Evolutionary conservation across 1,140 invertebrate species (phyloP), one percentile per base, ranked within the genome.

Genomic region (Brachionus koreanus): DNA sequence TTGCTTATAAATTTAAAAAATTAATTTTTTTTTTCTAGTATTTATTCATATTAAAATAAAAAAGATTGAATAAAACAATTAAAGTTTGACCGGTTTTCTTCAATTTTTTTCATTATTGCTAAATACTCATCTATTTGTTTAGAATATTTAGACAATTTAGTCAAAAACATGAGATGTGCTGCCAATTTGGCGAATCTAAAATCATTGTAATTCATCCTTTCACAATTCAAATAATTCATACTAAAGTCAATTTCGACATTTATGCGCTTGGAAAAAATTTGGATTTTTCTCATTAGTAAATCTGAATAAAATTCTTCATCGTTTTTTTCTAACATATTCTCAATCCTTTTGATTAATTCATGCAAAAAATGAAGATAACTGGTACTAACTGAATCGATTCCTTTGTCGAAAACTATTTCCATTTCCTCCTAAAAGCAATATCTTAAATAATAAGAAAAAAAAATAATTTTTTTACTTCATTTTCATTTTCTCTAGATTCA

Each of bases 21-120:
- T 2, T 2, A 46, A 46, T 12, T 46, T 46, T 46, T 46, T 46
- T 46, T 12, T 46, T 46, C n/a, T 46, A 46, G 5, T 12, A 12
- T 65, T 65, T 65, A 33, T 65, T 65, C 25, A n/a, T n/a, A 9
- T 5, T n/a, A 65, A 65, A 65, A 65, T 39, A 69, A 35, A 69
- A 42, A 39, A 35, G 65, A 69, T 33, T 69, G 65, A 69, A 69
- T 39, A 69, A 69, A 69, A 39, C n/a, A 69, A 69, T 69, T 69
- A 39, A 69, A 69, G 16, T 16, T 69, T 39, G n/a, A 9, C 5
- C n/a, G 6, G 6, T 35, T 37, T 69, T 69, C 35, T 19, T 69
- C 35, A 2, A 69, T 7, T 69, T 69, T 69, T 37, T 69, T 16
- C 65, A 37, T 69, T 0, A 69, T 33, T 16, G 19, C 16, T 9